Evolutionary conservation across 2,113 vertebrate species (phyloP).

Genomic region (Cinclus mexicanus): DNA sequence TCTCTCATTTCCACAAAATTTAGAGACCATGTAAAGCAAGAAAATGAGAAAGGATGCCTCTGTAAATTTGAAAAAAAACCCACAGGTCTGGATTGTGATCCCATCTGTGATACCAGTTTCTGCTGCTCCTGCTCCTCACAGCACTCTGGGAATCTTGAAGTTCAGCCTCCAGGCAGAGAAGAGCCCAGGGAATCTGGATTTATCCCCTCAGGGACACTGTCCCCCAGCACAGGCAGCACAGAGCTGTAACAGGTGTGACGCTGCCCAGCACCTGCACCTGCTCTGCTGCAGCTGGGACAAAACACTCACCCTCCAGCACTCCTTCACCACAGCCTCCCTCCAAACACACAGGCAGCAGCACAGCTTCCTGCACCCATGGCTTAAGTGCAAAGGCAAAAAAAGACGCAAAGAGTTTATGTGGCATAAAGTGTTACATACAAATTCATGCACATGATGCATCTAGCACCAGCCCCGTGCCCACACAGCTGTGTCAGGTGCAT

Average conservation of each 20-base stretch:
- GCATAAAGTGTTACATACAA: accelerated
- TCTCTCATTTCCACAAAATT: background rate
- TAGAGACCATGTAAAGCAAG: background rate
- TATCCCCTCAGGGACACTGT: background rate
- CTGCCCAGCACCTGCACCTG: background rate
- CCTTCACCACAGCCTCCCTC: background rate
- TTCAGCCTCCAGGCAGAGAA: background rate
- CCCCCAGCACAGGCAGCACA: background rate
- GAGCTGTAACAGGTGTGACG: accelerated
- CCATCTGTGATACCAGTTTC: background rate
- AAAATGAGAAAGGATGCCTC: background rate
- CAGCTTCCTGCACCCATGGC: background rate
- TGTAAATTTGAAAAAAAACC: background rate
- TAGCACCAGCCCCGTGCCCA: background rate
- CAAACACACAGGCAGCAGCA: background rate
- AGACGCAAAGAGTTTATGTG: accelerated
- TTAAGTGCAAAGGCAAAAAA: background rate
- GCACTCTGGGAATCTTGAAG: accelerated
- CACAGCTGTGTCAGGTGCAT: no score
- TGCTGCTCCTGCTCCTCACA: background rate
- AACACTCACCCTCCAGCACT: background rate
- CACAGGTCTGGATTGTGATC: accelerated
- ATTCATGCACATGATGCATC: accelerated
- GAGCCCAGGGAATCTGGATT: background rate
- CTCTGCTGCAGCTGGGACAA: background rate